phyloP scores from a whole-genome alignment of 2,113 vertebrate species.

The Burhinus bistriatus region DNA sequence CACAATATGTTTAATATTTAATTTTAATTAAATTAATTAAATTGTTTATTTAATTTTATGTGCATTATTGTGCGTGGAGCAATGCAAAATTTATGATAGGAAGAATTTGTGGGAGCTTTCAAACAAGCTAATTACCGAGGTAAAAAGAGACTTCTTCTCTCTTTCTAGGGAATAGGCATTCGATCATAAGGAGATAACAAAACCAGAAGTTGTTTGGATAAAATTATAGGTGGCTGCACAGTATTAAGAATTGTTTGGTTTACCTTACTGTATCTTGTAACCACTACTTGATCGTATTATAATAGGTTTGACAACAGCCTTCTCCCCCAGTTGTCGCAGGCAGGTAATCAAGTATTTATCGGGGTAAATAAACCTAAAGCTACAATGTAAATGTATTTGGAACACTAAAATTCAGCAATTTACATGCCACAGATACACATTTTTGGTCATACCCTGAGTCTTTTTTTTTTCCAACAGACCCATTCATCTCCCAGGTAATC shows the following conservation, averaged over 20 bases:
- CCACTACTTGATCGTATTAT: background rate
- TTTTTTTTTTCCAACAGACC: background rate
- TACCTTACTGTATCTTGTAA: constrained; percentile 56
- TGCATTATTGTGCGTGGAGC: constrained; percentile 78
- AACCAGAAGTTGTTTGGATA: constrained; percentile 33
- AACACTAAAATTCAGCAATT: background rate
- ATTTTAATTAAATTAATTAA: constrained; percentile 88
- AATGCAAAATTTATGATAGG: constrained; percentile 82
- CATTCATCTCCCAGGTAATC: constrained; percentile 1
- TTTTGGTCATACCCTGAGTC: background rate
- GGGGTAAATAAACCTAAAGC: constrained; percentile 34
- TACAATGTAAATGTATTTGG: background rate
- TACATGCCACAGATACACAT: background rate
- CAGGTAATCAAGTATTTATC: constrained; percentile 43
- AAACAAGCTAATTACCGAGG: constrained; percentile 74
- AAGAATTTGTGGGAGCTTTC: constrained; percentile 65
- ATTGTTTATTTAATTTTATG: constrained; percentile 95
- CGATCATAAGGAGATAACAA: constrained; percentile 39
- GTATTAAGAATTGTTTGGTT: constrained; percentile 57
- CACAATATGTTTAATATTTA: constrained; percentile 87
- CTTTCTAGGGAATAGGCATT: constrained; percentile 52
- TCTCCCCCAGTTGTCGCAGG: background rate
- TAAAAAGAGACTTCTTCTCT: constrained; percentile 55
- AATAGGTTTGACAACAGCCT: background rate
- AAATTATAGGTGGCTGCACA: constrained; percentile 40